phyloP scores from a whole-genome alignment of 1,140 invertebrate genomes.

The Polyergus mexicanus region DNA sequence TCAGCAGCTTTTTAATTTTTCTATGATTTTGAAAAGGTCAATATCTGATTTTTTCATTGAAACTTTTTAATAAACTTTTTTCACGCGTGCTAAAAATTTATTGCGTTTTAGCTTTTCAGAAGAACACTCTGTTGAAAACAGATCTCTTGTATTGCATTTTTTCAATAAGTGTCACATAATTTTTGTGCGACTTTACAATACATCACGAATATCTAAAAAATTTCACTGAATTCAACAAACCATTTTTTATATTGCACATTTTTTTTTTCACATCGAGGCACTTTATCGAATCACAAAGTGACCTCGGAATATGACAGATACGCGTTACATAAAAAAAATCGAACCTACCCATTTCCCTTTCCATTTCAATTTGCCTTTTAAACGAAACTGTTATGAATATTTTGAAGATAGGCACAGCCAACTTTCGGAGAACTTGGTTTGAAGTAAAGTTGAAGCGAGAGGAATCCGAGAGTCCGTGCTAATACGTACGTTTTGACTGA shows the following conservation, averaged over 20 bases:
- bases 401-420: neutral
- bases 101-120: neutral
- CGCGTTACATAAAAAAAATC: neutral
- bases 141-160: neutral
- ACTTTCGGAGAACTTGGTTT: neutral
- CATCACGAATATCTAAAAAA: neutral
- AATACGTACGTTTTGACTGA: conserved; percentile 57
- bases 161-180: neutral
- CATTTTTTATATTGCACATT: neutral
- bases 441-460: neutral
- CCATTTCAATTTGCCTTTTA: too few relatives aligned
- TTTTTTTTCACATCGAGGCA: conserved; percentile 4
- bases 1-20: too few relatives aligned
- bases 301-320: neutral
- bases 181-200: neutral
- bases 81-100: neutral
- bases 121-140: neutral
- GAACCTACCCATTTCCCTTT: conserved; percentile 63
- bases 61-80: neutral
- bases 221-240: neutral
- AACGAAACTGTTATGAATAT: neutral
- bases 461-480: neutral
- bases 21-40: too few relatives aligned
- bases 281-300: neutral
- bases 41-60: neutral